Evolutionary conservation across 2,888 invertebrate genomes (phyloP), one percentile per base, ranked within the genome.

Genomic region (Cylloceria caligata): DNA sequence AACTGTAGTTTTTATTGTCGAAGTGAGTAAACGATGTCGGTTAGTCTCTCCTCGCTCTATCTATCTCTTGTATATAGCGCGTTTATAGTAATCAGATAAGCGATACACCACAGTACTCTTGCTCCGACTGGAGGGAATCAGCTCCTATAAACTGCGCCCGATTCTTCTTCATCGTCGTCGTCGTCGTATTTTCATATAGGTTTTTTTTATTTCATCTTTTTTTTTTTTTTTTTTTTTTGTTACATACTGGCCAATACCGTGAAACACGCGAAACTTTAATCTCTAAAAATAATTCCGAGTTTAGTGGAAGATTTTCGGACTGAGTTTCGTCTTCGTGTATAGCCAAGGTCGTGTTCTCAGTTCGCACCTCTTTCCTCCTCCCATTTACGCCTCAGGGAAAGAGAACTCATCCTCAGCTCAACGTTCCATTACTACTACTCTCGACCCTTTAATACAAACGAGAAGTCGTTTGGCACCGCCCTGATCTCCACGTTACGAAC

Each of bases 251-350:
- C 49, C 2, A 19, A 16, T 24, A 2, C 21, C 19, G 16, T 13
- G 16, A 16, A 34, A 52, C 13, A 27, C 16, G 16, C 47, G 67
- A 67, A 36, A 11, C 13, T 52, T 68, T 16, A 21, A 42, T 6
- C 52, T 47, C 68, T 68, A 52, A 68, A 68, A 68, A 68, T 68
- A 68, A 52, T 49, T 52, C 68, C 36, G 21, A 21, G 68, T 52
- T 19, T 30, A 21, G 19, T 34, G 68, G 13, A 13, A 52, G 19
- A 52, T 27, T 49, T 68, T 68, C 67, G 30, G 49, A 42, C 19
- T 6, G 24, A n/a, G n/a, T 21, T 21, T 21, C n/a, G 16, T 6
- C 1, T 52, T n/a, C 68, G 68, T n/a, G 55, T n/a, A 27, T 30
- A 68, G 34, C 47, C 67, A 67, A 67, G 67, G 67, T 49, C 67